Evolutionary conservation across 2,113 vertebrate species (phyloP), one percentile per base, ranked within the genome.

Genomic region (Elanus axillaris): DNA sequence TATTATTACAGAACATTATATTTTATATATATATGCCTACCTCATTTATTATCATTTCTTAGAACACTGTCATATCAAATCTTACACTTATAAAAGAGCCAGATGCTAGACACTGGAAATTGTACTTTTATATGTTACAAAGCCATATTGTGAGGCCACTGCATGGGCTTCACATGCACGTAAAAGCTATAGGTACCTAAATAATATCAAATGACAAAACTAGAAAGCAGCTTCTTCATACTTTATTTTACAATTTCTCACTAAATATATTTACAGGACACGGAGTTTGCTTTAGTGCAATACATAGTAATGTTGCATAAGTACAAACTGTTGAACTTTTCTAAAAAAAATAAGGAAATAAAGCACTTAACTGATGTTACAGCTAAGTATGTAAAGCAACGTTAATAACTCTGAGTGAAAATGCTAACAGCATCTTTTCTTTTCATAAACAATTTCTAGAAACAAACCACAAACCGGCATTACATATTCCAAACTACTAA

Each of bases 251-350:
- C 98, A 99, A 98, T 98, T 98, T 98, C 96, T 99, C 98, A 99
- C 99, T 99, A 98, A 99, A 98, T 98, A 98, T 99, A 99, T 99
- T 99, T 99, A 99, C 99, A 99, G 98, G 98, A 99, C 98, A 98
- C 98, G 94, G 98, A 98, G 98, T 99, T 99, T 98, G 98, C 98
- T 98, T 98, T 98, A 99, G 98, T 99, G 99, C 99, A 99, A 99
- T 99, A 99, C 99, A 99, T 98, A 99, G 97, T 98, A 99, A 99
- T 99, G 99, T 99, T 99, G 99, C 99, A 99, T 99, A 99, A 99
- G 98, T 99, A 99, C 98, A 99, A 99, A 99, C 98, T 94, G 97
- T 98, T 98, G 97, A 98, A 95, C 97, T 96, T 96, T 98, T 98
- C 98, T 98, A 98, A 99, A 98, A 97, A 98, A 96, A 94, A 95